Percentiles rank a stretch among this genome's conserved stretches.
Conservation (phyloP, 1,140 invertebrate species). For the Heterodera schachtii region DNA sequence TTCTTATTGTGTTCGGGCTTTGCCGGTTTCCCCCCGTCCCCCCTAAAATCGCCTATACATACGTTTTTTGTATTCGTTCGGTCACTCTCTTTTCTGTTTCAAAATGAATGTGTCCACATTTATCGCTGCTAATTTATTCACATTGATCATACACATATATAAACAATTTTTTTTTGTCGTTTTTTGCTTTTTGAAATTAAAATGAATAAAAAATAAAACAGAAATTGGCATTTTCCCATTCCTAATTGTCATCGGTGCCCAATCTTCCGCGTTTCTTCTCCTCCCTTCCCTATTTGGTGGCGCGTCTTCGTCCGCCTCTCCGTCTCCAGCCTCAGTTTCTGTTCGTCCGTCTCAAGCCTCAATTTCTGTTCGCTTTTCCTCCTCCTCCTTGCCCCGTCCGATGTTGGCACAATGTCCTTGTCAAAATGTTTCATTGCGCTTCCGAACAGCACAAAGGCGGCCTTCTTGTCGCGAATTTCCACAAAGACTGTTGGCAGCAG, state of each 20-base stretch:
- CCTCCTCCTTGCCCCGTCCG: background rate
- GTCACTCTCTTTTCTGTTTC: background rate
- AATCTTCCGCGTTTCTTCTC: background rate
- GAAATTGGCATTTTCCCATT: background rate
- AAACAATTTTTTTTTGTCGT: background rate
- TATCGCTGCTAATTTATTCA: background rate
- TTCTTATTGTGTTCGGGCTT: background rate
- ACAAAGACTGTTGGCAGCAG: background rate
- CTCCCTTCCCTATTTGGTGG: no score
- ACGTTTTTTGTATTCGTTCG: background rate
- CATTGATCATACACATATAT: background rate
- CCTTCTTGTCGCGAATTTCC: conserved; percentile 15
- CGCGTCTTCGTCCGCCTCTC: background rate
- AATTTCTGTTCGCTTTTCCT: background rate
- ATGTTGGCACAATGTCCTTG: background rate
- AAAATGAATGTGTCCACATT: background rate
- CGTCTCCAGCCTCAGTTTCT: background rate
- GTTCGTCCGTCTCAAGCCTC: background rate
- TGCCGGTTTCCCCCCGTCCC: background rate
- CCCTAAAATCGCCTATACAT: background rate
- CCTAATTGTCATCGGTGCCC: background rate
- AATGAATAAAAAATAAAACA: conserved; percentile 3
- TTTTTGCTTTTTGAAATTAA: background rate
- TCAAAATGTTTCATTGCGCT: background rate
- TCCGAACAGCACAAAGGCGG: conserved; percentile 13